Conservation (phyloP, 2,113 vertebrate species). For the Tychaedon coryphoeus region DNA sequence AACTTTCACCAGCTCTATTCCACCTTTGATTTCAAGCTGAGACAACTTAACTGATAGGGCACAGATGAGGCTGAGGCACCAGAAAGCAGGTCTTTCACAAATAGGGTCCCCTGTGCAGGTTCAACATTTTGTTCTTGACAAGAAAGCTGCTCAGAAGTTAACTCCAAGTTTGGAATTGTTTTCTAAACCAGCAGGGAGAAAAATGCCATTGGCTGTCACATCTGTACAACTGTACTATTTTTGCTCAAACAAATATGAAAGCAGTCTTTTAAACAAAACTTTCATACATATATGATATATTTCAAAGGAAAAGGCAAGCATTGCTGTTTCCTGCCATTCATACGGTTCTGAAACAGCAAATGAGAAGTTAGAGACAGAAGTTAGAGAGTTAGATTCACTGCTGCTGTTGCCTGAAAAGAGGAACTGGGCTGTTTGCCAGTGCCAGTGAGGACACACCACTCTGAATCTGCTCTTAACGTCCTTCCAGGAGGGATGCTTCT, state of each 20-base stretch:
- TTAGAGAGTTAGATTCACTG: background rate
- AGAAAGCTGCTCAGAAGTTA: background rate
- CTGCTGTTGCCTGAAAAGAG: background rate
- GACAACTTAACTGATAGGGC: rapidly evolving
- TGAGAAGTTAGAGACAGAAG: background rate
- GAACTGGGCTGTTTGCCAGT: background rate
- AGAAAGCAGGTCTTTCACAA: background rate
- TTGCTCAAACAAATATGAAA: background rate
- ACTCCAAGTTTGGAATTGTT: background rate
- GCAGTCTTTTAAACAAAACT: background rate
- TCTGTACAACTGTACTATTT: background rate
- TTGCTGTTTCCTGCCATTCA: background rate
- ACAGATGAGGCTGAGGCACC: background rate
- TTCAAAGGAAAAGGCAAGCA: background rate
- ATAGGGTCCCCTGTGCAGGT: background rate
- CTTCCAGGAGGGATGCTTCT: background rate
- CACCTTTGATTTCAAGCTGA: background rate
- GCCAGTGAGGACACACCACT: background rate
- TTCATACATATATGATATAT: background rate
- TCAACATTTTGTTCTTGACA: background rate
- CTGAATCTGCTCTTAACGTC: background rate
- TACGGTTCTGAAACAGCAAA: background rate
- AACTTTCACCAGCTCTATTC: background rate
- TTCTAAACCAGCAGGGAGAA: background rate
- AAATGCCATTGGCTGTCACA: background rate